Evolutionary conservation across 2,888 invertebrate genomes (phyloP).

Genomic region (Pecten maximus): DNA sequence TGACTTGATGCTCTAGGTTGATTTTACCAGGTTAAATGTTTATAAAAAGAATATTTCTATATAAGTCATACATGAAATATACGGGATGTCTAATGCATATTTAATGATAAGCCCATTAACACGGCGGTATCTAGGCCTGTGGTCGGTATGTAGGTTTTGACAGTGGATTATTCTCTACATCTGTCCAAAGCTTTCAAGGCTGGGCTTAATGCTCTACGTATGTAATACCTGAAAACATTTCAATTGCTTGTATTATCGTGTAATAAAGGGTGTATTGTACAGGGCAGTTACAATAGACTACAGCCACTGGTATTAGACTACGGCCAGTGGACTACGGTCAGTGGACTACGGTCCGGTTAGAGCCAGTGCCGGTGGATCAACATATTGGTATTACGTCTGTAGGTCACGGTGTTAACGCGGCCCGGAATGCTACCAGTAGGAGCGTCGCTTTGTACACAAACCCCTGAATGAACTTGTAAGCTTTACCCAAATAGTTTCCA

Average conservation of each 20-base stretch:
- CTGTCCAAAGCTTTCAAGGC: background rate
- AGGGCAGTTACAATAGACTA: background rate
- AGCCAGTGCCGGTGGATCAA: background rate
- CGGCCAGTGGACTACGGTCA: background rate
- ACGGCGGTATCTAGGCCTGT: background rate
- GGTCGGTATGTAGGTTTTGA: background rate
- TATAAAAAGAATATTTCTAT: background rate
- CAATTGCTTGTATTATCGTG: background rate
- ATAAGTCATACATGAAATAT: background rate
- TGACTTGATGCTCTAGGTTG: background rate
- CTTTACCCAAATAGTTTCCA: slow-evolving; percentile 15
- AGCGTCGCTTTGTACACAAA: background rate
- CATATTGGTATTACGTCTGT: background rate
- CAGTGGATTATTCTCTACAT: background rate
- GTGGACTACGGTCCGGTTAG: background rate
- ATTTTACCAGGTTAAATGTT: background rate
- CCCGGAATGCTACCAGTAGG: background rate
- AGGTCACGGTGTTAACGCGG: background rate
- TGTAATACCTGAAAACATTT: background rate
- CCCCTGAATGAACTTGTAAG: background rate
- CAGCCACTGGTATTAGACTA: background rate
- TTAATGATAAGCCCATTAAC: background rate
- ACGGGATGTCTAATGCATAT: background rate
- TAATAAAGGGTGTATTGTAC: background rate
- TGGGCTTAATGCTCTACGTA: background rate